Evolutionary conservation across 2,888 invertebrate species (phyloP).

Genomic region (Netelia inedita): DNA sequence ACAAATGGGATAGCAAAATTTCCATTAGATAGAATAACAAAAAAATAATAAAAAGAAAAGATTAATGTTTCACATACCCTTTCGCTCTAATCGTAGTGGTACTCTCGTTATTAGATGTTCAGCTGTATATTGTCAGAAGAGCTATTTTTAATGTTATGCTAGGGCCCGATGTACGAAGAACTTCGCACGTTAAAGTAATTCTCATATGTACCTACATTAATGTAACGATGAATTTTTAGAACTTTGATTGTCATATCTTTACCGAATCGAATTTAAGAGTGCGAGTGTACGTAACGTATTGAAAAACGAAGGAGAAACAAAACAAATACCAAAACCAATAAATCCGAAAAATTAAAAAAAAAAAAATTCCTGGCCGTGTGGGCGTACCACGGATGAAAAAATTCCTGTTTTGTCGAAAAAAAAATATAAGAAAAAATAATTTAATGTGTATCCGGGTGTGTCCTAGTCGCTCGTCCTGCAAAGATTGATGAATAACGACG

Average conservation of each 20-base stretch:
- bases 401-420: background rate
- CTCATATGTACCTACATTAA: conserved; percentile 26
- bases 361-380: background rate
- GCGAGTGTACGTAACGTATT: background rate
- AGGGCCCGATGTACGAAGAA: background rate
- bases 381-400: background rate
- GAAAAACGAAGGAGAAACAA: too few species aligned
- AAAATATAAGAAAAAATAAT: background rate
- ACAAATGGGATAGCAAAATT: background rate
- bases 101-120: background rate
- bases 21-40: background rate
- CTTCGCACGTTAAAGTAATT: conserved; percentile 12
- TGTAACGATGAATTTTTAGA: conserved; percentile 8
- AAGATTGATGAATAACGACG: conserved; percentile 3
- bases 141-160: background rate
- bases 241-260: conserved; percentile 17
- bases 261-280: conserved; percentile 30
- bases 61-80: background rate
- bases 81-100: background rate
- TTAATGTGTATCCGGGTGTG: conserved; percentile 23
- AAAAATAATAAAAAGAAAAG: background rate
- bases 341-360: background rate
- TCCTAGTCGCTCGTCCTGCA: conserved; percentile 33
- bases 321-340: too few species aligned
- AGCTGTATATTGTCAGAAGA: background rate